Evolutionary conservation across 2,113 vertebrate genomes (phyloP).

Genomic region (Urocynchramus pylzowi): DNA sequence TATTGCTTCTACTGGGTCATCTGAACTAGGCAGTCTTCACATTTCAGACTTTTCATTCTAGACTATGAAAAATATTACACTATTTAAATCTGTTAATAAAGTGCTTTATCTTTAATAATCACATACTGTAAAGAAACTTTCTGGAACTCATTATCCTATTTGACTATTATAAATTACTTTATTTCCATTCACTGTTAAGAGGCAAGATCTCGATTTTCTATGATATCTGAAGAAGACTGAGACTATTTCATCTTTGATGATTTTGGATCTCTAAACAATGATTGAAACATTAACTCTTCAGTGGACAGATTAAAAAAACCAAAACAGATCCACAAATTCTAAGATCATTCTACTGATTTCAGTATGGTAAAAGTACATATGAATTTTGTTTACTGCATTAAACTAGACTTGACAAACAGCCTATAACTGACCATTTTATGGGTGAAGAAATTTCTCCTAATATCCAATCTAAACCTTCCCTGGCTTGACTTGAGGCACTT

Average conservation of each 20-base stretch:
- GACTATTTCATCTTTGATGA: background rate
- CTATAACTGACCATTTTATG: background rate
- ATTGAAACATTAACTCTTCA: background rate
- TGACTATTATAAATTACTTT: background rate
- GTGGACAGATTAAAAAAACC: background rate
- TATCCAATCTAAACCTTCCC: background rate
- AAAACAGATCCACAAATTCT: background rate
- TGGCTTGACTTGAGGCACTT: background rate
- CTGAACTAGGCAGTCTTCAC: background rate
- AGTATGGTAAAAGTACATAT: rapidly evolving
- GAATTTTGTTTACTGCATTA: background rate
- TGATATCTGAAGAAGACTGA: background rate
- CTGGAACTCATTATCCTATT: background rate
- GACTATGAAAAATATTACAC: background rate
- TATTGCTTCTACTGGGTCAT: background rate
- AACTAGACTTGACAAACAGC: background rate
- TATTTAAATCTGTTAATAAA: background rate
- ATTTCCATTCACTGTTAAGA: background rate
- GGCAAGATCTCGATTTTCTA: background rate
- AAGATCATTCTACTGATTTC: background rate
- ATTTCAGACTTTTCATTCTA: background rate
- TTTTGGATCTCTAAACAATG: background rate
- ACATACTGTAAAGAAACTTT: background rate
- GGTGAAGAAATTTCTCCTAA: background rate
- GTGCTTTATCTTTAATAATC: background rate